Conservation (phyloP, 2,113 vertebrate genomes). For the Mus pahari region DNA sequence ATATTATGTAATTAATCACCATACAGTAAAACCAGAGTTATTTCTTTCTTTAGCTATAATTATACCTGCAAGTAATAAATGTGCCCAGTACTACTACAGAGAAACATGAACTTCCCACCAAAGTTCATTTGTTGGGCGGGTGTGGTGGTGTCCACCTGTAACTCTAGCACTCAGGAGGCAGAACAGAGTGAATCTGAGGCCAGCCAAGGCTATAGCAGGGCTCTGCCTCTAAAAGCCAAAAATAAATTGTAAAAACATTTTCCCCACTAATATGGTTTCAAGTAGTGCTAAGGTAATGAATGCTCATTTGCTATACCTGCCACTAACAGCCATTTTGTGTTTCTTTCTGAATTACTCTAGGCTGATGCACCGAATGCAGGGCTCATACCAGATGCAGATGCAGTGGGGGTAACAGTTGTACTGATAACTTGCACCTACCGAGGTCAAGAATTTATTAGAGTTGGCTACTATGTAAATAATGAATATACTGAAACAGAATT, state of each 20-base stretch:
- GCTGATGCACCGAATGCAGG: conserved; percentile 91
- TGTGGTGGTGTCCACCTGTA: neutral
- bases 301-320: neutral
- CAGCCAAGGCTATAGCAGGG: neutral
- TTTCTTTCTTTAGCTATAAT: neutral
- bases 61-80: neutral
- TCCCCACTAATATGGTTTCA: neutral
- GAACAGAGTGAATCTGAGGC: neutral
- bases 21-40: neutral
- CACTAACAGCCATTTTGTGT: conserved; percentile 73
- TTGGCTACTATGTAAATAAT: conserved; percentile 92
- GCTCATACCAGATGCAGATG: conserved; percentile 92
- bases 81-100: neutral
- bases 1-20: conserved; percentile 37
- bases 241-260: neutral
- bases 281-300: neutral
- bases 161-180: neutral
- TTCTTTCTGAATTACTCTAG: conserved; percentile 80
- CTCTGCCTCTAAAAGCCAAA: neutral
- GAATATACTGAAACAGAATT: conserved; percentile 92
- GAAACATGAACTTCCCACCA: neutral
- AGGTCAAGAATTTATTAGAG: conserved; percentile 92
- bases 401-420: conserved; percentile 91
- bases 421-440: conserved; percentile 91
- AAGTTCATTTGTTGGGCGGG: neutral